Conservation (phyloP, 2,113 vertebrate species). For the Pungitius pungitius region DNA sequence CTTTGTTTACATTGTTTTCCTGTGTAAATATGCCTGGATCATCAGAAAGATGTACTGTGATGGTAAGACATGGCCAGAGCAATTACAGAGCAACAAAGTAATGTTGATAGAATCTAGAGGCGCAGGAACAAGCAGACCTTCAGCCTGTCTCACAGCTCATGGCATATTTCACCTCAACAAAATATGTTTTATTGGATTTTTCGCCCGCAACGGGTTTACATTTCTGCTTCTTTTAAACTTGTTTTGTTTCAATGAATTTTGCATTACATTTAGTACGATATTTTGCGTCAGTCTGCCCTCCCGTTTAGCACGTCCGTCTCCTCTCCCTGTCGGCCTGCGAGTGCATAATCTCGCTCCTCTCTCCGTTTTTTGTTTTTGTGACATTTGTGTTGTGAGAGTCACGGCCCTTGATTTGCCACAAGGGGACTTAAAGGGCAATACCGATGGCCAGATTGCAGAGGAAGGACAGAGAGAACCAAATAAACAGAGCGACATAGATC, state of each 20-base stretch:
- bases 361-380: neutral
- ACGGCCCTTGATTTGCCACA: slow-evolving; percentile 39
- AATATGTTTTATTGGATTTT: slow-evolving; percentile 50
- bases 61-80: slow-evolving; percentile 3
- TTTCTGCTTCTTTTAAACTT: slow-evolving; percentile 34
- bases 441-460: slow-evolving; percentile 55
- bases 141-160: slow-evolving; percentile 16
- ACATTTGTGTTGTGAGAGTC: slow-evolving; percentile 55
- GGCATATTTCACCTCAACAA: slow-evolving; percentile 19
- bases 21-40: slow-evolving; percentile 21
- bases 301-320: slow-evolving; percentile 11
- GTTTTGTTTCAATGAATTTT: slow-evolving; percentile 20
- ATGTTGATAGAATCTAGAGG: slow-evolving; percentile 25
- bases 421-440: slow-evolving; percentile 42
- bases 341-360: neutral
- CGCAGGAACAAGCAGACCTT: slow-evolving; percentile 13
- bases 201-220: neutral
- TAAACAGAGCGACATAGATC: slow-evolving; percentile 35
- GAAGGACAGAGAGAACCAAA: slow-evolving; percentile 29
- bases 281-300: slow-evolving; percentile 9
- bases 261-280: slow-evolving; percentile 8
- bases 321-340: neutral
- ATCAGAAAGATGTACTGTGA: slow-evolving; percentile 20
- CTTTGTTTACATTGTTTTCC: slow-evolving; percentile 54
- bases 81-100: slow-evolving; percentile 21